Conservation (phyloP, 1,140 invertebrate genomes). For the Neodiprion pinetum region DNA sequence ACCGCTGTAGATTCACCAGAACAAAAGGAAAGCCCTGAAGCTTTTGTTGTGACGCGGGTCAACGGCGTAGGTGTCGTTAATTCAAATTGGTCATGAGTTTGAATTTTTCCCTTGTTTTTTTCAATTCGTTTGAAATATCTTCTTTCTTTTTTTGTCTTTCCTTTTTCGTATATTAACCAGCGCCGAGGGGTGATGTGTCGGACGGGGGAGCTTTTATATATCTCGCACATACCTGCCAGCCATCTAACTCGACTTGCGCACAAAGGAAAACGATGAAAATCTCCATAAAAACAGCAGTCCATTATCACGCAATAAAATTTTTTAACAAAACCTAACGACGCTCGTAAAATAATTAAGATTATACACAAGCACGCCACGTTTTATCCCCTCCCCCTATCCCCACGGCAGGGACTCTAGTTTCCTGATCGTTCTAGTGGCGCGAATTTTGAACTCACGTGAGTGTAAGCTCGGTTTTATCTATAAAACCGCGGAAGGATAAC, state of each 20-base stretch:
- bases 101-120: not conserved
- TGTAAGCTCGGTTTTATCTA: slow-evolving; percentile 3
- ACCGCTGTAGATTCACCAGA: not conserved
- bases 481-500: not conserved
- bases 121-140: not conserved
- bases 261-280: slow-evolving; percentile 11
- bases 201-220: not conserved
- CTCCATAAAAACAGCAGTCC: slow-evolving; percentile 6
- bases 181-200: not conserved
- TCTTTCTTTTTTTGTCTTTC: not conserved
- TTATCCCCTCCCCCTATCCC: not conserved
- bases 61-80: not conserved
- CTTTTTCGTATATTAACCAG: not conserved
- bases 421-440: not conserved
- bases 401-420: not conserved
- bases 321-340: slow-evolving; percentile 12
- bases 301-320: slow-evolving; percentile 7
- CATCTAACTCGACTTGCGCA: too few species aligned
- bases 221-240: too few species aligned
- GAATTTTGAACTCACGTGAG: slow-evolving; percentile 10
- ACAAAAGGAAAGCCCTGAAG: not conserved
- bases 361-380: not conserved
- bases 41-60: not conserved
- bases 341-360: slow-evolving; percentile 20
- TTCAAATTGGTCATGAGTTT: not conserved